These are phyloP conservation scores for Agrochola lychnidis DNA, from an alignment of 2,888 invertebrate genomes.

Conservation along the genomic window DNA sequence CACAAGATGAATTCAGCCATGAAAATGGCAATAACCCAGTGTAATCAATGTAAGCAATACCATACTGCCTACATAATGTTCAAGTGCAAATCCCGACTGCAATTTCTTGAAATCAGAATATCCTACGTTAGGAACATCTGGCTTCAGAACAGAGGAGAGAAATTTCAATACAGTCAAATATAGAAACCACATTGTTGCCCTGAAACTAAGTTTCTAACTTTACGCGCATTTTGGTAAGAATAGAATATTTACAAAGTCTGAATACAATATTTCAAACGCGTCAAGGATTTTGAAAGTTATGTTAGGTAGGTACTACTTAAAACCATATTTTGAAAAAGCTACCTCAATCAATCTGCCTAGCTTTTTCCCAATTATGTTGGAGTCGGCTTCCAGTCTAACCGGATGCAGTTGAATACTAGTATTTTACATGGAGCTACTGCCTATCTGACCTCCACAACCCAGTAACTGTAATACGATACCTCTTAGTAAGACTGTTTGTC, in stretches of 20 bases:
- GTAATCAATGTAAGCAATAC: not conserved
- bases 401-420: too few species aligned
- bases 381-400: too few species aligned
- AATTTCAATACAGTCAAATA: slow-evolving; percentile 40
- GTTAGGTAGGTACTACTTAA: too few species aligned
- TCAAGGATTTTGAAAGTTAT: slow-evolving; percentile 4
- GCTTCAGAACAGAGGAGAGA: slow-evolving; percentile 11
- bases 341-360: too few species aligned
- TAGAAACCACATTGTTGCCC: slow-evolving; percentile 32
- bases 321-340: too few species aligned
- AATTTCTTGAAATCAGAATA: slow-evolving; percentile 11
- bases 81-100: not conserved
- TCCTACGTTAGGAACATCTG: slow-evolving; percentile 11
- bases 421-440: too few species aligned
- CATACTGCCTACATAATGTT: not conserved
- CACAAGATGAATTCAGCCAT: not conserved
- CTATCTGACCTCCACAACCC: too few species aligned
- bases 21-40: not conserved
- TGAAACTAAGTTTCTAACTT: slow-evolving; percentile 26
- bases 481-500: too few species aligned
- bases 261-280: slow-evolving; percentile 20
- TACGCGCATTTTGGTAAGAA: slow-evolving; percentile 9
- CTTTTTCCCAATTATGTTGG: too few species aligned
- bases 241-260: slow-evolving; percentile 39
- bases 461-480: too few species aligned